Percentiles rank a stretch among this genome's conserved stretches.
Evolutionary conservation across 2,797 vertebrate species (phyloP).

Genomic region (Buceros bicornis): DNA sequence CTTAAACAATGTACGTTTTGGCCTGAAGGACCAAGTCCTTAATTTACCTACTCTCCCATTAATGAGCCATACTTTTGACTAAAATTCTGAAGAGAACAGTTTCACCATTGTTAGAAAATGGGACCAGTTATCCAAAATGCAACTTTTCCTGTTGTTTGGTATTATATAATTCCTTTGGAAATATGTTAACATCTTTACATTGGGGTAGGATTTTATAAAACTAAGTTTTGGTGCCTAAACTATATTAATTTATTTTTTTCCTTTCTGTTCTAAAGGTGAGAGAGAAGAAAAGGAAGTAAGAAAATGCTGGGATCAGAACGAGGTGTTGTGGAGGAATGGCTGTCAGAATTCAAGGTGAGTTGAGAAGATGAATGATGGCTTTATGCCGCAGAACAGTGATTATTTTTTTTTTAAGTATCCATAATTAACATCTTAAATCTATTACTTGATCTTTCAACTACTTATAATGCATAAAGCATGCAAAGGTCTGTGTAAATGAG

Average conservation of each 20-base stretch:
- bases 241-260: neutral
- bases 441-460: neutral
- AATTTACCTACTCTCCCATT: neutral
- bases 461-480: neutral
- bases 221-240: neutral
- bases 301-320: slow-evolving; percentile 95
- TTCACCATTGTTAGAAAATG: neutral
- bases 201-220: neutral
- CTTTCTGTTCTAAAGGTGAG: slow-evolving; percentile 62
- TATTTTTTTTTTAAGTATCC: neutral
- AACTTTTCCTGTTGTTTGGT: neutral
- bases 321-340: slow-evolving; percentile 97
- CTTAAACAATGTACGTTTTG: slow-evolving; percentile 30
- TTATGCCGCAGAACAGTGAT: neutral
- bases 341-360: slow-evolving; percentile 98
- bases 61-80: neutral
- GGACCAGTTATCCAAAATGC: neutral
- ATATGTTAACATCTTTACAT: neutral
- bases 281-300: slow-evolving; percentile 80
- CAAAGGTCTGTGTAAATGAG: neutral
- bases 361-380: neutral
- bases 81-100: neutral
- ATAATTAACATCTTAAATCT: neutral
- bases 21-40: neutral
- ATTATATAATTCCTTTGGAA: neutral